Evolutionary conservation across 2,888 invertebrate genomes (phyloP).

Genomic region (Hemicrepidius hirtus): DNA sequence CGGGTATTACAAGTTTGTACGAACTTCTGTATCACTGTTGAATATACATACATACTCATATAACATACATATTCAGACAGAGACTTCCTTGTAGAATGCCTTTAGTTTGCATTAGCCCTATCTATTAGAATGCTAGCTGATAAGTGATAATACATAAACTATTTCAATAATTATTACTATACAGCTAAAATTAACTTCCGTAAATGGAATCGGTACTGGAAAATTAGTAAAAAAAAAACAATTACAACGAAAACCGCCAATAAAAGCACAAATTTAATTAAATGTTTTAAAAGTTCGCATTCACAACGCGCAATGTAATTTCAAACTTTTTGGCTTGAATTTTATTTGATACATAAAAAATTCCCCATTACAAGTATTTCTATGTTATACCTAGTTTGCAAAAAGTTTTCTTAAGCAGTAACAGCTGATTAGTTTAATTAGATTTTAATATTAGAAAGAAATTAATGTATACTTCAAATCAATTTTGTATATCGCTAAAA

Average conservation of each 20-base stretch:
- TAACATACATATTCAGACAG: slow-evolving; percentile 2
- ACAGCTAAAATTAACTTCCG: too few relatives aligned
- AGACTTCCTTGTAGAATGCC: not conserved
- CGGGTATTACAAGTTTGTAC: slow-evolving; percentile 2
- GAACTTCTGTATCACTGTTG: slow-evolving; percentile 8
- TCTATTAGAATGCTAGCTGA: not conserved
- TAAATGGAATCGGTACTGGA: too few relatives aligned
- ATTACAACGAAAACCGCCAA: not conserved
- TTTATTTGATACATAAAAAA: not conserved
- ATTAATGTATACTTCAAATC: too few relatives aligned
- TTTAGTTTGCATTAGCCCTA: not conserved
- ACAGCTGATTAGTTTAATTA: not conserved
- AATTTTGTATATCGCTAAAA: too few relatives aligned
- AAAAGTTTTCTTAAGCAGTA: not conserved
- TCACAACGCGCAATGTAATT: not conserved
- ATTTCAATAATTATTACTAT: not conserved
- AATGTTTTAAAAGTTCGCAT: not conserved
- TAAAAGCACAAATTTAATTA: not conserved
- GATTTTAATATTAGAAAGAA: not conserved
- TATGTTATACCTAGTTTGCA: not conserved
- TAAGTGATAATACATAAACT: not conserved
- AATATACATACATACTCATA: slow-evolving; percentile 20
- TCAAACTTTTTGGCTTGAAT: not conserved
- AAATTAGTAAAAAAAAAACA: not conserved
- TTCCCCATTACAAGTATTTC: not conserved